Evolutionary conservation across 2,113 vertebrate genomes (phyloP).

Genomic region (Probosciger aterrimus): DNA sequence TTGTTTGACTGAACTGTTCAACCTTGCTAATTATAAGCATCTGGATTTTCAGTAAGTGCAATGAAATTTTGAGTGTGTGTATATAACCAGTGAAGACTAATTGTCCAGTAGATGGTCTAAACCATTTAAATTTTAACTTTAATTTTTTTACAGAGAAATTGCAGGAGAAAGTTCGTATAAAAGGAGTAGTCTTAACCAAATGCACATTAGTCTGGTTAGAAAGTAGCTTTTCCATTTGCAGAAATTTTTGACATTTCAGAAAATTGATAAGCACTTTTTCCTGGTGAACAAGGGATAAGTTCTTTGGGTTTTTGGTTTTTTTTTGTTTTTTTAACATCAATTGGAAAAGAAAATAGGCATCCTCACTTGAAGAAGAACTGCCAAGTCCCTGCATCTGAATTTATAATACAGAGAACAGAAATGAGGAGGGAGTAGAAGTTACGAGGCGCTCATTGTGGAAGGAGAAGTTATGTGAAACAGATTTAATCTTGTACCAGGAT

Average conservation of each 20-base stretch:
- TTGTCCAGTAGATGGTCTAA: background rate
- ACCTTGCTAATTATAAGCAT: background rate
- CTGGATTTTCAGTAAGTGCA: background rate
- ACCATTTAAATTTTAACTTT: background rate
- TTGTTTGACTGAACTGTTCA: background rate
- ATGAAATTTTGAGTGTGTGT: background rate
- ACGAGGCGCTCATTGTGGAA: background rate
- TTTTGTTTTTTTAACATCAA: background rate
- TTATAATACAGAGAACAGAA: background rate
- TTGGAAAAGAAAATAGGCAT: background rate
- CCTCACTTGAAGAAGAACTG: background rate
- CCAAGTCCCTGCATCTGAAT: background rate
- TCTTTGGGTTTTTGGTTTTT: background rate
- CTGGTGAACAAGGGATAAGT: background rate
- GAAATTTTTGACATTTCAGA: background rate
- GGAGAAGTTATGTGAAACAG: background rate
- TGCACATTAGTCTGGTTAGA: background rate
- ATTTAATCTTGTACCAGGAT: background rate
- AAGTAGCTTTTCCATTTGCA: background rate
- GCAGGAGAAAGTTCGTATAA: background rate
- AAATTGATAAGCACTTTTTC: background rate
- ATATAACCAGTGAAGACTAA: background rate
- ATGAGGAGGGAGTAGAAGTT: background rate
- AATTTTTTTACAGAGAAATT: background rate
- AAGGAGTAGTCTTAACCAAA: background rate